phyloP scores from a whole-genome alignment of 1,140 invertebrate genomes.

The Zeugodacus cucurbitae region DNA sequence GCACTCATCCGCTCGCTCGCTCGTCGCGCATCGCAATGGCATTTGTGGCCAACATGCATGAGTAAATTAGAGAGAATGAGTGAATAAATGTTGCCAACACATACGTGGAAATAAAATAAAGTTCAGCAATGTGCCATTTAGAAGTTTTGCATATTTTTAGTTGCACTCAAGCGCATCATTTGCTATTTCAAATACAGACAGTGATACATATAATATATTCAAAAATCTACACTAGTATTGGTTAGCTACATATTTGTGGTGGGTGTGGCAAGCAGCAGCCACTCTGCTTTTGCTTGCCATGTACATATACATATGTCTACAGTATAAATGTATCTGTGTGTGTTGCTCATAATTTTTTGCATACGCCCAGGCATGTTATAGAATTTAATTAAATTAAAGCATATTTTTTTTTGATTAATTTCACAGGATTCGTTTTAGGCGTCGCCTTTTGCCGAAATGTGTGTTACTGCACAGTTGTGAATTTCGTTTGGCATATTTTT shows the following conservation, averaged over 20 bases:
- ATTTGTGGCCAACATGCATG: conserved; percentile 23
- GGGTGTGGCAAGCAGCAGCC: background rate
- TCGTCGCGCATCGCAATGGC: background rate
- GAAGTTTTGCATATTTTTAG: conserved; percentile 38
- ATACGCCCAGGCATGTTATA: conserved; percentile 19
- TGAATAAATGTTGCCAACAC: background rate
- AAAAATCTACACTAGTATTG: too few relatives aligned
- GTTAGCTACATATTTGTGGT: background rate
- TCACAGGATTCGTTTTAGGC: conserved; percentile 21
- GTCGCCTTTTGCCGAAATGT: background rate
- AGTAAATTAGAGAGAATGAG: conserved; percentile 38
- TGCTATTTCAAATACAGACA: background rate
- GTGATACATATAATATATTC: too few relatives aligned
- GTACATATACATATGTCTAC: too few relatives aligned
- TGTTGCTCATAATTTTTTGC: conserved; percentile 6
- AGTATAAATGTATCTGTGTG: too few relatives aligned
- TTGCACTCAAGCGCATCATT: conserved; percentile 32
- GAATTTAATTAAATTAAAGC: conserved; percentile 39
- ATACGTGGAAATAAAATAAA: background rate
- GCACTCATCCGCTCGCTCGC: background rate
- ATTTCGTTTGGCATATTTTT: background rate
- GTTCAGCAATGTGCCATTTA: background rate
- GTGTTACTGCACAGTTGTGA: background rate
- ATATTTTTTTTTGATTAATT: conserved; percentile 40
- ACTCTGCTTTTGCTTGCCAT: background rate